These are phyloP conservation scores for Drosophila melanogaster DNA, from an alignment of 1,140 invertebrate species.

Conservation along the genomic window Release_6_plus_ISO1_MT NT_033779.5:4714001-4714500, in stretches of 20 bases:
- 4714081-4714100: constrained; percentile 19
- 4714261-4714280: constrained; percentile 10
- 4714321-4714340: constrained; percentile 15
- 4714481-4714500: constrained; percentile 15
- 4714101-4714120: neutral
- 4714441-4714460: constrained; percentile 16
- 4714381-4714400: constrained; percentile 35
- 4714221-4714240: neutral
- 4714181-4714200: constrained; percentile 3
- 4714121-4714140: constrained; percentile 1
- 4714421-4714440: constrained; percentile 14
- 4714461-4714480: constrained; percentile 13
- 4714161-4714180: constrained; percentile 9
- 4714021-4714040: constrained; percentile 2
- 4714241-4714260: neutral
- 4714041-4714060: constrained; percentile 9
- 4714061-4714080: constrained; percentile 17
- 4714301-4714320: constrained; percentile 35
- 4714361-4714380: constrained; percentile 42
- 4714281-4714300: constrained; percentile 31
- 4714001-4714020: constrained; percentile 3
- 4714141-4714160: constrained; percentile 19
- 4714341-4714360: constrained; percentile 16
- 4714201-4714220: neutral
- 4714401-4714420: constrained; percentile 52